Evolutionary conservation across 2,888 invertebrate genomes (phyloP), one percentile per base, ranked within the genome.

Genomic region (Ernsta delagoae): DNA sequence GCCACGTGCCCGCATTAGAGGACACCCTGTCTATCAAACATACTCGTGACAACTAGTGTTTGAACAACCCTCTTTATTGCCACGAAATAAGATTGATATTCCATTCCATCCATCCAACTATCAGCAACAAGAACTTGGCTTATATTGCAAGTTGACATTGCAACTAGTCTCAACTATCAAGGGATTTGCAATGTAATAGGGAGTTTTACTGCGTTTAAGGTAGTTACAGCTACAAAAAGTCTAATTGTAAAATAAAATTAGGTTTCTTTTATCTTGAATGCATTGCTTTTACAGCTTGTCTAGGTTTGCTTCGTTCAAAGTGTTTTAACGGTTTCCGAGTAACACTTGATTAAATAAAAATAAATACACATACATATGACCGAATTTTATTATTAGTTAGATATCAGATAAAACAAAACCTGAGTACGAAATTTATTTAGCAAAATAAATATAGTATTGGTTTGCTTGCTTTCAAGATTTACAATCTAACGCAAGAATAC

Each of bases 161-260:
- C 88, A 86, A 86, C 88, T 89, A 88, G 87, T 86, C 83, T 82
- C 78, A 85, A 89, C 89, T 91, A 88, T 86, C 92, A 86, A 85
- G 92, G 91, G 92, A 92, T 91, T 91, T 90, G 83, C 78, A 73
- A 75, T 83, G 86, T 87, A 87, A 89, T 87, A 84, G 86, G 83
- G 87, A 86, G 86, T 88, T 83, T 83, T 85, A 50, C 16, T 12
- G 78, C 75, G 79, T 82, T 87, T 84, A 84, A 83, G 85, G 82
- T 79, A 79, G 74, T 87, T 86, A 87, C 4, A 9, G 53, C 53
- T 24, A 5, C 8, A 12, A 48, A 53, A 79, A 82, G 77, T 77
- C 73, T n/a, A n/a, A n/a, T n/a, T n/a, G n/a, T 75, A 70, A 70
- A 71, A 75, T 74, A 71, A 77, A 82, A 83, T 41, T 85, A 53